Evolutionary conservation across 2,888 invertebrate species (phyloP), one percentile per base, ranked within the genome.

Genomic region (Nemapogon koenigi): DNA sequence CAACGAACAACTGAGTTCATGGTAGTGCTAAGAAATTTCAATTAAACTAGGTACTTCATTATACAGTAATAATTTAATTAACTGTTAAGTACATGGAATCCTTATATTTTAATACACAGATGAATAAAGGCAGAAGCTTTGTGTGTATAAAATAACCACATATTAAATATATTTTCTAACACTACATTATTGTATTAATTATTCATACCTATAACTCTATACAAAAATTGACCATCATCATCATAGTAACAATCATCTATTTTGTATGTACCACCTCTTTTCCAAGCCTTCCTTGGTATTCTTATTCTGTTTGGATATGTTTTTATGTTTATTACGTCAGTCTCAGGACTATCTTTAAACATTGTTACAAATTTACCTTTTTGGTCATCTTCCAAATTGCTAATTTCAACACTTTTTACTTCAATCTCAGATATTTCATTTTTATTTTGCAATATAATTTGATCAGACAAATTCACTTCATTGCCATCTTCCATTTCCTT

Each of bases 211-310:
- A 90, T 85, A 31, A 91, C 88, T 52, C 90, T 81, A 57, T 91
- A 93, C 39, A 92, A 72, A 71, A 92, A 90, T 57, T 76, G 81
- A 0, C 92, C 92, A 73, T 91, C 88, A 57, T 86, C 81, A 55
- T 91, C 89, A 63, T 92, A 93, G 59, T 85, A 93, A 50, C 88
- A 88, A 63, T 92, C 90, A 45, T 87, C 83, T 0, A 91, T 76
- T 66, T 86, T 87, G 54, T 90, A 92, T 6, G 86, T 86, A 29
- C 81, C 84, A 16, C 86, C 88, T 51, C 60, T 65, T 47, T 83
- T 84, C 47, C 80, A 82, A 22, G 84, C 71, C 37, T 84, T 81
- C 48, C 81, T 82, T 3, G 91, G 90, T 44, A 92, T 90, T 46
- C 76, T 75, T 43, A 92, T 90, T 52, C 72, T 75, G 44, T 85